Conservation (phyloP, 2,797 vertebrate species). For the Intellagama lesueurii region DNA sequence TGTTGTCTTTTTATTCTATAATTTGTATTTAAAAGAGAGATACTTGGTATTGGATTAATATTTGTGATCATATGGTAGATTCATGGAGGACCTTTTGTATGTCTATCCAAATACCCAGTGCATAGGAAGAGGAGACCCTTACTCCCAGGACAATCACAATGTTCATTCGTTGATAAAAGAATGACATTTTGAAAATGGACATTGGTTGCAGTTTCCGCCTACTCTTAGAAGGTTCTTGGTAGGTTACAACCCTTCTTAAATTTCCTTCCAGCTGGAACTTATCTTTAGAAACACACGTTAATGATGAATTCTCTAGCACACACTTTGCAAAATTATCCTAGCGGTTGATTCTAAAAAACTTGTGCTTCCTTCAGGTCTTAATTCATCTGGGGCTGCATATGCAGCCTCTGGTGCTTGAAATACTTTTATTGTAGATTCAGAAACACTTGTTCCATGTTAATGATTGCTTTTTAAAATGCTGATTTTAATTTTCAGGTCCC, state of each 20-base stretch:
- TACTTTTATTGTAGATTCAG: slow-evolving; percentile 59
- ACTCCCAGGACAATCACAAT: background rate
- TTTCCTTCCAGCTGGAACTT: background rate
- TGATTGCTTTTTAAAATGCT: slow-evolving; percentile 49
- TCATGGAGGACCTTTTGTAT: background rate
- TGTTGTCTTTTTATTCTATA: background rate
- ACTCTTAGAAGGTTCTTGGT: background rate
- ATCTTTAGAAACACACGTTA: slow-evolving; percentile 1
- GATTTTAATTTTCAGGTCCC: slow-evolving; percentile 79
- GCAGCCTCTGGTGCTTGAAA: slow-evolving; percentile 54
- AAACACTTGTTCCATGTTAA: slow-evolving; percentile 54
- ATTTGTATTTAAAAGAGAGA: background rate
- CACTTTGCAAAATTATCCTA: slow-evolving; percentile 42
- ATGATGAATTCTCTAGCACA: background rate
- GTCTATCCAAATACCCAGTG: background rate
- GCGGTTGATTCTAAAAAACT: slow-evolving; percentile 38
- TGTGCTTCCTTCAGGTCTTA: background rate
- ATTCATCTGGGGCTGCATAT: slow-evolving; percentile 51
- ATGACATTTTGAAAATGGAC: too few species aligned
- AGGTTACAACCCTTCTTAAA: background rate
- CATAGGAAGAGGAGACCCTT: background rate
- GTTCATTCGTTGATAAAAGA: background rate
- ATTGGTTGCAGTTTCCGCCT: too few species aligned
- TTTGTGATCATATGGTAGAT: background rate
- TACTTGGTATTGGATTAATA: background rate